A percentile compares a stretch with the other conserved stretches of the same genome.
Evolutionary conservation across 2,888 invertebrate genomes (phyloP).

Genomic region (Onthophagus sagittarius): DNA sequence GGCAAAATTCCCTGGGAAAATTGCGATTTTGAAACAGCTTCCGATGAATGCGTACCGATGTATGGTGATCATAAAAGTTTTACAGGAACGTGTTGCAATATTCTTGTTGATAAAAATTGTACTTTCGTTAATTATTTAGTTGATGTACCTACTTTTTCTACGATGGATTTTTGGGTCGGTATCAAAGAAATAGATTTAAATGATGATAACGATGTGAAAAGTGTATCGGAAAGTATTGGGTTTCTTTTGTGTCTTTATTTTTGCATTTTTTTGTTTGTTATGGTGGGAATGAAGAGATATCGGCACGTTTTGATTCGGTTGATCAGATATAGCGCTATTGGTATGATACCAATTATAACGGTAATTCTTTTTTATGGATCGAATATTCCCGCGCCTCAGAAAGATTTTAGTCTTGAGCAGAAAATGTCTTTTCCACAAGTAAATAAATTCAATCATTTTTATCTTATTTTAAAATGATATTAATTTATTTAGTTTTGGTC

Average conservation of each 20-base stretch:
- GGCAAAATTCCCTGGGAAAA: neutral
- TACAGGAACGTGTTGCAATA: neutral
- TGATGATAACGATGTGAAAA: neutral
- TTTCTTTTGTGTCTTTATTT: neutral
- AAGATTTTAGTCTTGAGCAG: neutral
- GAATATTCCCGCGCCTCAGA: neutral
- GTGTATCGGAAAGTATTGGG: neutral
- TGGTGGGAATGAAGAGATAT: neutral
- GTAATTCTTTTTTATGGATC: neutral
- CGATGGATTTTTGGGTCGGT: neutral
- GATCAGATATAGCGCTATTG: neutral
- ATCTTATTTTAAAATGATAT: neutral
- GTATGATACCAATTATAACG: neutral
- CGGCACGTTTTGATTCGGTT: neutral
- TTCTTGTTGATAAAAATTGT: neutral
- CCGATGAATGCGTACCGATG: neutral
- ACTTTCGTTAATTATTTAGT: neutral
- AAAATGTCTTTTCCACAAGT: neutral
- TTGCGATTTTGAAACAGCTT: neutral
- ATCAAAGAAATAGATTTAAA: no score
- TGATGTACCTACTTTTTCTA: neutral
- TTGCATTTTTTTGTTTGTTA: neutral
- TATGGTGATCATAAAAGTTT: neutral
- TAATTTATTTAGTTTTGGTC: conserved; percentile 14
- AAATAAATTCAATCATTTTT: neutral